Base-by-base conservation (phyloP, 2,113 vertebrate genomes). In the Chlorocebus sabaeus region DNA sequence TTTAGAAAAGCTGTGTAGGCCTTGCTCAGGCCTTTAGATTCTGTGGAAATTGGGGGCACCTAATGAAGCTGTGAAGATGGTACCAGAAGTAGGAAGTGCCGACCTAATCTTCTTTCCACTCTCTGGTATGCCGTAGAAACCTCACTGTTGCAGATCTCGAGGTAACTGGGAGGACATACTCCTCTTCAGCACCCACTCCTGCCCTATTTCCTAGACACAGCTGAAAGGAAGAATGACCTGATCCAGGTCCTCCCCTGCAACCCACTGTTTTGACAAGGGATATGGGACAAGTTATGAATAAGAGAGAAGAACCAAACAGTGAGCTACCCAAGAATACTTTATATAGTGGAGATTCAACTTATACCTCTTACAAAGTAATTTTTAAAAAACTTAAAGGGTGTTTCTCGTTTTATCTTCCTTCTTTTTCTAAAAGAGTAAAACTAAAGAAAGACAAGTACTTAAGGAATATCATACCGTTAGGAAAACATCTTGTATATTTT, bases 161-260 rank as follows among this genome's bases (percentile, higher is more conserved):
- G 55, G 48, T 95, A 45, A 91, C 72, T 35, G 52, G 80, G 50
- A 85, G 80, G 64, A 43, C 73, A 32, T 43, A 32, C 76, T 55
- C 50, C 80, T 59, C 57, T 50, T 87, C 43, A 8, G 23, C 93
- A 57, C 89, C 95, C 95, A 94, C 84, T 38, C 80, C 57, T 59
- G 82, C 84, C 81, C 89, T 84, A 32, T 57, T 97, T 97, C 93
- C 96, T 93, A 96, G 92, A 97, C 96, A 95, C 93, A 97, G 97
- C 95, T 97, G 93, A 96, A 95, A 96, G 97, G 97, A 98, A 97
- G 92, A 80, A 78, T 70, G 59, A 27, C 80, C 82, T 78, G 52
- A 93, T 85, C 96, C 92, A 70, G 59, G 82, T 75, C 94, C 88
- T 97, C 96, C 95, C 89, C 95, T 95, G 97, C 93, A 97, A 6